phyloP scores from a whole-genome alignment of 2,888 invertebrate genomes.

The Deilephila elpenor region DNA sequence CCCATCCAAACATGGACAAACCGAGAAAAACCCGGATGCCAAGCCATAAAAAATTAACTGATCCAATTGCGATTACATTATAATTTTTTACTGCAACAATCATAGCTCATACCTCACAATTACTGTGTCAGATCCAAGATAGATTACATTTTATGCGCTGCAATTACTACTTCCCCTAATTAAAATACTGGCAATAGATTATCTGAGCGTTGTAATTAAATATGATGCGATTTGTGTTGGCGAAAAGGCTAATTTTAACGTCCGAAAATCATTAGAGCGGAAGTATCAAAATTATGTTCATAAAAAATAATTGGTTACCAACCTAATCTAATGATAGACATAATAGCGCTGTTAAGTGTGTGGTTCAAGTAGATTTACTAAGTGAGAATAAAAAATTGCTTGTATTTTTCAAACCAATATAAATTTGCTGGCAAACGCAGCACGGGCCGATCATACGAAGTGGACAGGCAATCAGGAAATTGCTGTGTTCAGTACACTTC shows the following conservation, averaged over 20 bases:
- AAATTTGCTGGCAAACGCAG: neutral
- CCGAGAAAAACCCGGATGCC: constrained; percentile 1
- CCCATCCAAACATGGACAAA: neutral
- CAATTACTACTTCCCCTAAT: constrained; percentile 25
- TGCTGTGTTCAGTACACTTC: too few species aligned
- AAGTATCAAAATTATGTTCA: neutral
- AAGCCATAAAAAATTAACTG: neutral
- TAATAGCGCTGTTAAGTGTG: neutral
- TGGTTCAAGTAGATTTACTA: neutral
- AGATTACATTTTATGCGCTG: constrained; percentile 18
- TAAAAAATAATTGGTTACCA: constrained; percentile 9
- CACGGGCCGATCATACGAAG: too few species aligned
- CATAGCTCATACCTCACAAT: constrained; percentile 3
- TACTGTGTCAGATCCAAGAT: constrained; percentile 20
- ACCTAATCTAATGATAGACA: neutral
- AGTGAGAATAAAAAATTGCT: neutral
- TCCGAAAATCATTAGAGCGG: constrained; percentile 17
- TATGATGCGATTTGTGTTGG: constrained; percentile 12
- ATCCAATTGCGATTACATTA: constrained; percentile 10
- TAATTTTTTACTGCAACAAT: neutral
- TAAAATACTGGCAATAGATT: constrained; percentile 9
- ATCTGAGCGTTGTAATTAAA: constrained; percentile 15
- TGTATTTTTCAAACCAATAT: neutral
- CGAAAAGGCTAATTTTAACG: neutral
- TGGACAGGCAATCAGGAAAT: too few species aligned